Evolutionary conservation across 2,113 vertebrate species (phyloP), one percentile per base, ranked within the genome.

Genomic region (Brachyistius frenatus): DNA sequence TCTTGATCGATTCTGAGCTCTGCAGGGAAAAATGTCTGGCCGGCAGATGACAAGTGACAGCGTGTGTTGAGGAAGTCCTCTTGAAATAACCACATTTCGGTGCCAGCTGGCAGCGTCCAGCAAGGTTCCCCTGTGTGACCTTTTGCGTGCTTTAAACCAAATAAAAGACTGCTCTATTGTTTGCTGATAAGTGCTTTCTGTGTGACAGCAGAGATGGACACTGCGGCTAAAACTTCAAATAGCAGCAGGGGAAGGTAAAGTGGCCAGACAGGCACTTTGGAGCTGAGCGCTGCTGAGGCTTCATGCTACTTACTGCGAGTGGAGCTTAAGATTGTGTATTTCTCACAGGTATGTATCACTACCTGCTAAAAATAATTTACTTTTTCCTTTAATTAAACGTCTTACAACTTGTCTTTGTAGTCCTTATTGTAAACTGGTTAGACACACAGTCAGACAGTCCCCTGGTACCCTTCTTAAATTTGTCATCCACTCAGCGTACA

Each of bases 161-260:
- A 76, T 65, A 62, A 74, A 86, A 84, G 33, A 58, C 44, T 10
- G 15, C 2, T 49, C 35, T 62, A 52, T 44, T 78, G 64, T 73
- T 78, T 71, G 64, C 70, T 70, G 76, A 83, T 84, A 74, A 78
- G 77, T 82, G 77, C 57, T 80, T 87, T 67, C 46, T 46, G 66
- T 84, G 64, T 73, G 71, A 86, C 74, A 82, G 79, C 57, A 89
- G 58, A 65, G 62, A 66, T 23, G 15, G 39, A 30, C 54, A 54
- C 44, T 35, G 53, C 56, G 69, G 64, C 85, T 77, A 76, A 61
- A 83, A 75, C 54, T 80, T 50, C 62, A 78, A 86, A 79, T 68
- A 67, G 79, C 81, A 81, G 54, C 50, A 80, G 46, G 67, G 62
- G 53, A 67, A 65, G 62, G 72, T 52, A 83, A 74, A 57, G 13